phyloP scores from a whole-genome alignment of 2,888 invertebrate species.

The Cataglyphis livida region DNA sequence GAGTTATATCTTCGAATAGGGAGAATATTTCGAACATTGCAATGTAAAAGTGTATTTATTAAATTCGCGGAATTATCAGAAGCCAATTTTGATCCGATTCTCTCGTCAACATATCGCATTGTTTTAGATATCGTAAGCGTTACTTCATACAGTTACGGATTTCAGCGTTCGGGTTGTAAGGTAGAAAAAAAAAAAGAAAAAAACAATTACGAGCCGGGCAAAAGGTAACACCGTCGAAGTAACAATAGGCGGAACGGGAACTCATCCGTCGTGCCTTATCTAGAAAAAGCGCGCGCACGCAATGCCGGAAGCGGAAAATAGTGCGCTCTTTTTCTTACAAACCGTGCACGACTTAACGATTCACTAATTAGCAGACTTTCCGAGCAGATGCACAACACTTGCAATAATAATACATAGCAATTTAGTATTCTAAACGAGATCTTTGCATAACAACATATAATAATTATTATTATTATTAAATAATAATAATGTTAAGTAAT shows the following conservation, averaged over 20 bases:
- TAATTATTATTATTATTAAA: too few species aligned
- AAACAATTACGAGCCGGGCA: constrained; percentile 11
- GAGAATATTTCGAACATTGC: neutral
- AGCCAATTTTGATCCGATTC: neutral
- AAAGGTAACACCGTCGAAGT: constrained; percentile 12
- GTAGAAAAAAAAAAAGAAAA: neutral
- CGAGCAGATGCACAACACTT: neutral
- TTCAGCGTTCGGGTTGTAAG: constrained; percentile 14
- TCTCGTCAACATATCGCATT: neutral
- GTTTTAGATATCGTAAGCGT: neutral
- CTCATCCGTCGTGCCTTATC: constrained; percentile 47
- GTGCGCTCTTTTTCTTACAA: constrained; percentile 33
- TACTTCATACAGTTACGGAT: constrained; percentile 5
- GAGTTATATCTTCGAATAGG: neutral
- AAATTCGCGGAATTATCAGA: neutral
- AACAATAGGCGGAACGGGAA: constrained; percentile 52
- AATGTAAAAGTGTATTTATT: neutral
- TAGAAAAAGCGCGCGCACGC: constrained; percentile 10
- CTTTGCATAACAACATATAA: neutral
- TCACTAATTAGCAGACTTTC: constrained; percentile 34
- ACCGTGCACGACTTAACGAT: constrained; percentile 18
- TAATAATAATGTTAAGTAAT: too few species aligned
- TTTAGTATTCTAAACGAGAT: neutral
- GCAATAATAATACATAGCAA: neutral
- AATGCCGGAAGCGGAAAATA: constrained; percentile 57